Base-by-base conservation (phyloP, 2,113 vertebrate species). In the Carassius gibelio region DNA sequence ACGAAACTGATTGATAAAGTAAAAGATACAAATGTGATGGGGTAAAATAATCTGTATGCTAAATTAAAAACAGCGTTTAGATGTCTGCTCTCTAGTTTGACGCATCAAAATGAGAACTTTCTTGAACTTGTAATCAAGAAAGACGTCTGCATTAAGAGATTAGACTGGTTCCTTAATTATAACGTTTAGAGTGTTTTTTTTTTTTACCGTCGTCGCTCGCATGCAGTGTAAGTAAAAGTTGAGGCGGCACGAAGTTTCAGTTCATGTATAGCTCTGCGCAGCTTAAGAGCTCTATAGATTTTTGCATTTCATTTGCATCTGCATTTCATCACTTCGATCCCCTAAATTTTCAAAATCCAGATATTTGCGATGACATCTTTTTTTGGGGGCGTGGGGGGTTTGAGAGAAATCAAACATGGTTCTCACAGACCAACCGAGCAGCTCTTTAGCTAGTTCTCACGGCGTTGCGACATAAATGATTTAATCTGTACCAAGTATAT, bases 401-500 rank as follows among this genome's bases (percentile, higher is more conserved):
- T 69, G 45, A 21, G 36, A 30, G 61, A 48, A 48, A 19, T 61
- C 76, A 62, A 79, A 48, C 38, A 64, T 36, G 21, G 21, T 62
- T n/a, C 36, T 80, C 77, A 6, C 14, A 45, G 57, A 64, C 36
- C 77, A 64, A 15, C 59, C 4, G 57, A 38, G 55, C 77, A 26
- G 36, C 19, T 80, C 1, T 64, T 80, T 6, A 19, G 13, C 36
- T 80, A 64, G 59, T 90, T 88, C 76, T 48, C 42, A 89, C 87
- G 87, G 87, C 89, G 93, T 82, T 93, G 93, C 92, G 91, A 91
- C 92, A 89, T 81, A 89, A 84, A 90, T 88, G 88, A 89, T 91
- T 81, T 91, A 90, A 91, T 89, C 90, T 85, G 91, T 91, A 84
- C 26, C 26, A 5, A 42, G 52, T 23, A 15, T 80, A n/a, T 26